These are phyloP conservation scores for Apotomis capreana DNA, from an alignment of 2,888 invertebrate species.

Conservation along the genomic window DNA sequence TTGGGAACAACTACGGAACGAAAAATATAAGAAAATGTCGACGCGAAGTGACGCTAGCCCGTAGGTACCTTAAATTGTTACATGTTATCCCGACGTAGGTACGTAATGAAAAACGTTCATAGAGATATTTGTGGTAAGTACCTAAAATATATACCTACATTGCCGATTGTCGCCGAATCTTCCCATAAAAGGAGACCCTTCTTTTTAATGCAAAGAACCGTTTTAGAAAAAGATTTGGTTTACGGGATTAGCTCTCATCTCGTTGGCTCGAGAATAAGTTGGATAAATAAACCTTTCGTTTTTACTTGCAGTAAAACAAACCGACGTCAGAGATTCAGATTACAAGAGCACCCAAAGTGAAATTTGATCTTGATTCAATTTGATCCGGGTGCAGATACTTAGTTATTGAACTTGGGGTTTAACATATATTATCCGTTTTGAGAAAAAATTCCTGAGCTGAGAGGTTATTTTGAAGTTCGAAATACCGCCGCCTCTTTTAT, in stretches of 20 bases:
- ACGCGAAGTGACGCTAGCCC: no score
- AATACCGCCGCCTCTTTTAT: no score
- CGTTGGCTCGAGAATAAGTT: background rate
- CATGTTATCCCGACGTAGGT: no score
- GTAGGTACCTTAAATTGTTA: no score
- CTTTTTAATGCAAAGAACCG: background rate
- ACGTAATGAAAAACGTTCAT: no score
- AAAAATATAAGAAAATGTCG: no score
- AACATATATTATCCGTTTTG: constrained; percentile 6
- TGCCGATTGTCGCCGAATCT: no score
- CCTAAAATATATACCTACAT: no score
- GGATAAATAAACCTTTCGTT: background rate
- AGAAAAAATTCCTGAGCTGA: constrained; percentile 7
- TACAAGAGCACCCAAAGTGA: constrained; percentile 8
- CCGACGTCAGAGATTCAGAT: background rate
- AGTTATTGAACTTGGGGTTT: constrained; percentile 14
- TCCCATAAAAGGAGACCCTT: no score
- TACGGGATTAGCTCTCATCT: background rate
- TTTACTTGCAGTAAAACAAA: constrained; percentile 7
- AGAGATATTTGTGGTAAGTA: no score
- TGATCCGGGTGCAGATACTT: constrained; percentile 28
- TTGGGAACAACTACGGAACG: no score
- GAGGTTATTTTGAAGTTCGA: no score
- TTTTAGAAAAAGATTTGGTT: constrained; percentile 3
- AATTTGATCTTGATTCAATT: constrained; percentile 32